Evolutionary conservation across 2,888 invertebrate species (phyloP), one percentile per base, ranked within the genome.

Genomic region (Ctenicera cuprea): DNA sequence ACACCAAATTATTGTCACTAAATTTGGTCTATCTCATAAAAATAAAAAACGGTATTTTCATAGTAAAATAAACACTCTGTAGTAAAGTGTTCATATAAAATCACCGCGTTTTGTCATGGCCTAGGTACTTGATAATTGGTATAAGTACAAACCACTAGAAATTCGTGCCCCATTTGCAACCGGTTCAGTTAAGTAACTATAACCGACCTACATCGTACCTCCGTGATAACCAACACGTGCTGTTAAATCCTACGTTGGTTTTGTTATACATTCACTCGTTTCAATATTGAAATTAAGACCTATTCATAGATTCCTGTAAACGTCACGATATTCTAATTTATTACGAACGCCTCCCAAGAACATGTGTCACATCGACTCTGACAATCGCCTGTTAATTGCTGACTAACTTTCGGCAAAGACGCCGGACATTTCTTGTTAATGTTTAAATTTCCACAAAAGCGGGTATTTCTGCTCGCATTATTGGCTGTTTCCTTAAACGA

Each of bases 141-240:
- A 59, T 38, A 20, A 38, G 12, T 14, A 20, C 38, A 57, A 57
- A 59, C 11, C 59, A 38, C 20, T 59, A 38, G 59, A 59, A 59
- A 57, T 38, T 59, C 8, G 18, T 18, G 59, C 37, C 59, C 59
- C 38, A 59, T 59, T 59, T 64, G 48, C 30, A 22, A 64, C 63
- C 45, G 30, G 63, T 45, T n/a, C 18, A 64, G 48, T 64, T 64
- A 64, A 64, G 48, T 64, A 64, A 48, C 48, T 33, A 30, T 33
- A 64, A 26, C 48, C 63, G 63, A 64, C 63, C 48, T 64, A 64
- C 30, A 33, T 63, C n/a, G 18, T 37, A 37, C 14, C 45, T 45
- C n/a, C 26, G 12, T 38, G 37, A 59, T 59, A 59, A 59, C 38
- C 38, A 64, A 48, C 63, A 64, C 63, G 63, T 64, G 48, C 22